Evolutionary conservation across 2,797 vertebrate genomes (phyloP).

Genomic region (Phataginus tetradactyla): DNA sequence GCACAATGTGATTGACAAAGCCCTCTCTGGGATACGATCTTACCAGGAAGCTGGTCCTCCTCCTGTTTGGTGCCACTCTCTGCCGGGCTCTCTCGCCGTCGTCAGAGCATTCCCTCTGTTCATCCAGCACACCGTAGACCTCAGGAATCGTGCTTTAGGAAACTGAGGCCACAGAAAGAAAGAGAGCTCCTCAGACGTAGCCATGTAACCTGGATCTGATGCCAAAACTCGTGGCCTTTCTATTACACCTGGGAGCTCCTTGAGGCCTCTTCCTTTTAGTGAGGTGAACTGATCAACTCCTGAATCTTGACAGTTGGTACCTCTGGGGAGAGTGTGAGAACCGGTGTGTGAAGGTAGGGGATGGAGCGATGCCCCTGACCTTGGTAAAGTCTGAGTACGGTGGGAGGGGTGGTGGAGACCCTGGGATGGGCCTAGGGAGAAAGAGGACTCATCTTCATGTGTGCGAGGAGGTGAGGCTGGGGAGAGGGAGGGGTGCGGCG

Average conservation of each 20-base stretch:
- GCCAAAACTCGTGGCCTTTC: not conserved
- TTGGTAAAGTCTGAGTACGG: not conserved
- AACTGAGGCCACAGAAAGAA: not conserved
- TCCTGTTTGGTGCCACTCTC: not conserved
- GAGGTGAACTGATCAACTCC: not conserved
- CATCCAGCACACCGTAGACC: not conserved
- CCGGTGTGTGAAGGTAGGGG: not conserved
- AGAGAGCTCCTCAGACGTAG: not conserved
- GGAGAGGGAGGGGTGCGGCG: rapidly evolving
- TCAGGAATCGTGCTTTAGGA: not conserved
- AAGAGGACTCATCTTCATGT: not conserved
- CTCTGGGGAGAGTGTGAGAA: not conserved
- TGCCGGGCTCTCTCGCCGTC: not conserved
- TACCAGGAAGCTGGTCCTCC: not conserved
- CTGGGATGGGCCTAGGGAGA: not conserved
- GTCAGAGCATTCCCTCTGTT: not conserved
- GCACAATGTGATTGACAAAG: not conserved
- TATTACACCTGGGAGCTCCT: not conserved
- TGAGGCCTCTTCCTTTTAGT: not conserved
- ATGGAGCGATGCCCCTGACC: not conserved
- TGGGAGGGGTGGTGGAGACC: too few species aligned
- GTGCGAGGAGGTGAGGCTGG: rapidly evolving
- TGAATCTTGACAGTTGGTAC: not conserved
- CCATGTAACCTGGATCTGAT: not conserved
- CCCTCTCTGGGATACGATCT: not conserved